A percentile compares a stretch with the other conserved stretches of the same genome.
These are phyloP conservation scores for Falco punctatus DNA, from an alignment of 2,113 vertebrate species.

Conservation along the genomic window DNA sequence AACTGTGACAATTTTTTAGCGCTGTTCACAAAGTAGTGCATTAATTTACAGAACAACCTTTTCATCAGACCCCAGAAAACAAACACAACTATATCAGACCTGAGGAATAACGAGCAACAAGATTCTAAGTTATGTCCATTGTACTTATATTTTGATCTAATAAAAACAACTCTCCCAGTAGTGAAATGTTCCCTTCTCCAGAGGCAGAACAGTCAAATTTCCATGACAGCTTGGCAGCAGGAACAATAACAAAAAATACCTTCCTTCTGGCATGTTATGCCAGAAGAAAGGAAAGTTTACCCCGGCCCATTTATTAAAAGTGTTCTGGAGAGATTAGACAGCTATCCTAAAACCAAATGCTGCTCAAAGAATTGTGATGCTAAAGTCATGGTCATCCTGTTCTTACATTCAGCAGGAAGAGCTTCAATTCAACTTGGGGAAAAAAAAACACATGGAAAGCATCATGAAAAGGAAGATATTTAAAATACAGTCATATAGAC, in stretches of 20 bases:
- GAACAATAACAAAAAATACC: conserved; percentile 63
- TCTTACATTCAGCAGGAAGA: conserved; percentile 23
- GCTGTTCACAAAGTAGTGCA: not conserved
- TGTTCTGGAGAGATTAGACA: conserved; percentile 33
- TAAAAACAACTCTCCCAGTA: conserved; percentile 32
- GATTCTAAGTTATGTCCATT: not conserved
- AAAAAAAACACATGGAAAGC: not conserved
- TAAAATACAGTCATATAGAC: not conserved
- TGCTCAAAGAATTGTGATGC: not conserved
- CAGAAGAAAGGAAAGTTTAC: conserved; percentile 54
- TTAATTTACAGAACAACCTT: not conserved
- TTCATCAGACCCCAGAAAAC: not conserved
- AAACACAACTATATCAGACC: not conserved
- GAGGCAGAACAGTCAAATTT: conserved; percentile 52
- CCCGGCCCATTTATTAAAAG: conserved; percentile 42
- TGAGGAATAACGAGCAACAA: conserved; percentile 23
- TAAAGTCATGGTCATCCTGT: not conserved
- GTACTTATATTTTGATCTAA: conserved; percentile 55
- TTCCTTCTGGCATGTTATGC: conserved; percentile 34
- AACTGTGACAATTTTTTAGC: not conserved
- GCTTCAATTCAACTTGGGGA: not conserved
- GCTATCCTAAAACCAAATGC: conserved; percentile 38
- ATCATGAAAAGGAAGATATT: not conserved
- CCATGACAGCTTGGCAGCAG: conserved; percentile 47
- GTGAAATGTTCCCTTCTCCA: conserved; percentile 42